These are phyloP conservation scores for Leuciscus idus DNA, from an alignment of 2,113 vertebrate genomes.

Conservation along the genomic window DNA sequence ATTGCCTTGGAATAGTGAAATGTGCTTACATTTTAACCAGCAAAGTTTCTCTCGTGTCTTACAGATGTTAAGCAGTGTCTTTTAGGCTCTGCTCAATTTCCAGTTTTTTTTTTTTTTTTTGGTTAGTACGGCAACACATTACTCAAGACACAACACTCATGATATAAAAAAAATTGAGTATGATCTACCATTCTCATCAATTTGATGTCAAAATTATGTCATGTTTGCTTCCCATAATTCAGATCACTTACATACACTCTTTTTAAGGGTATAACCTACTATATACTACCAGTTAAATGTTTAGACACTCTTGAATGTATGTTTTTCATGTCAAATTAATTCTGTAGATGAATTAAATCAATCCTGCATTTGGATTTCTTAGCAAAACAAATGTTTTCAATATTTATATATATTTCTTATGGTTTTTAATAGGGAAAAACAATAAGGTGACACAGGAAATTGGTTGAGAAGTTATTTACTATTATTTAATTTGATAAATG, in stretches of 20 bases:
- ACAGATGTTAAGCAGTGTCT: not conserved
- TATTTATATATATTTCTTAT: not conserved
- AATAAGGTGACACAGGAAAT: too few species aligned
- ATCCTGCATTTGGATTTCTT: not conserved
- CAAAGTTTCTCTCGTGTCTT: not conserved
- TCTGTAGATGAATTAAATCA: too few species aligned
- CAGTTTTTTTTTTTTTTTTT: not conserved
- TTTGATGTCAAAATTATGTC: not conserved
- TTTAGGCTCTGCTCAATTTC: not conserved
- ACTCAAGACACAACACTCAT: too few species aligned
- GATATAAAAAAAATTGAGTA: not conserved
- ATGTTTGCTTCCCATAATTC: not conserved
- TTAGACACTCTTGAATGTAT: not conserved
- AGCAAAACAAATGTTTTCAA: not conserved
- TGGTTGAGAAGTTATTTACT: not conserved
- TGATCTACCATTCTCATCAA: not conserved
- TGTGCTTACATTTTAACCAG: conserved; percentile 13
- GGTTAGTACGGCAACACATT: conserved; percentile 4
- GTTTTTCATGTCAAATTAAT: not conserved
- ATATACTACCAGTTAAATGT: not conserved
- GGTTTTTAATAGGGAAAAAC: too few species aligned
- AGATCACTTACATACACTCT: not conserved
- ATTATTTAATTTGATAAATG: too few species aligned
- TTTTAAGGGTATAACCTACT: not conserved
- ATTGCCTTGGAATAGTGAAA: not conserved